Evolutionary conservation across 2,113 vertebrate species (phyloP), one percentile per base, ranked within the genome.

Genomic region (Microtus pennsylvanicus): DNA sequence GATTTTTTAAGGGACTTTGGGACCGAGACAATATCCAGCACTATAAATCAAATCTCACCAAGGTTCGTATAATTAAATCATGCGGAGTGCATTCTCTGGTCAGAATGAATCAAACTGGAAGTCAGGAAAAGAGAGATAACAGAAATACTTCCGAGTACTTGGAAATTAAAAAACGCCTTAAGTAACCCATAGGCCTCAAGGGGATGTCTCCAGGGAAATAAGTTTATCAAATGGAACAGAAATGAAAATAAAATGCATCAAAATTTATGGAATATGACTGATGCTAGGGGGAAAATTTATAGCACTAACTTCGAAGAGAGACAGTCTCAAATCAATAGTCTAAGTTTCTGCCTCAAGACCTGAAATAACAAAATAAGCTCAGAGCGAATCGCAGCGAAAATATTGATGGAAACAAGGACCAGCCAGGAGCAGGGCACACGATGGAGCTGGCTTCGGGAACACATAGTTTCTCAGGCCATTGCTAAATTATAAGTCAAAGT

Each of bases 141-240:
- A 65, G 65, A 65, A 92, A 86, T 45, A 47, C 50, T 88, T 77
- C 24, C 22, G 61, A 78, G 52, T 22, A 22, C 52, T 78, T 80
- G 38, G 14, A 81, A 96, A 45, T 70, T 47, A 89, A 87, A 80
- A 52, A 67, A 75, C 24, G 58, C 2, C 50, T 76, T 82, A 76
- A 88, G 67, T 55, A 85, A 72, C 61, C 28, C 45, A 65, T n/a
- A 74, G 42, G 72, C 78, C 72, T 58, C 52, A 89, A 92, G n/a
- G 70, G 38, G 21, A 94, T 38, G 33, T 89, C 86, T 89, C 52
- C 50, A 65, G 63, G 65, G 72, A 94, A 94, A 92, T 89, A 65
- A 91, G 47, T 65, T 28, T 30, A 52, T 33, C 42, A 19, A 92
- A 78, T 3, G n/a, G 35, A 85, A 89, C 42, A 26, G 86, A 80